A percentile compares a stretch with the other conserved stretches of the same genome.
Conservation (phyloP, 1,140 invertebrate genomes). For the Plutomurus gul region DNA sequence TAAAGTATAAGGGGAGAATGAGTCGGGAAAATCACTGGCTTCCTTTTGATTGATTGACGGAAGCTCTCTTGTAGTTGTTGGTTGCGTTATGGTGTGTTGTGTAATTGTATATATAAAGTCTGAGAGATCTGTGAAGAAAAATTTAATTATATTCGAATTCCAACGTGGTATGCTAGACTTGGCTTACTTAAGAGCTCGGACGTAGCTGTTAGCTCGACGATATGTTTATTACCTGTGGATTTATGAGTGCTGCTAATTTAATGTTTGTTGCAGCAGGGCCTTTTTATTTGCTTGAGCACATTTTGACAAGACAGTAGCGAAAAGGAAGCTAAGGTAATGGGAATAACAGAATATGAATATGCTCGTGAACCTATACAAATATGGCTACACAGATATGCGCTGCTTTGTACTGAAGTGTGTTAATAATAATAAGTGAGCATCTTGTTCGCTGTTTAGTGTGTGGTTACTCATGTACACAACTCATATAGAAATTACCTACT, state of each 20-base stretch:
- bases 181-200: not conserved
- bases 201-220: not conserved
- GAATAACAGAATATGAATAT: too few species aligned
- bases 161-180: not conserved
- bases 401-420: too few species aligned
- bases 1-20: not conserved
- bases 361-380: too few species aligned
- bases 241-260: constrained; percentile 5
- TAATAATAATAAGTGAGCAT: too few species aligned
- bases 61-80: not conserved
- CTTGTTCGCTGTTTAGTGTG: too few species aligned
- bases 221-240: constrained; percentile 24
- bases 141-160: constrained; percentile 17
- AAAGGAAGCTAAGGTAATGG: too few species aligned
- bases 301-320: constrained; percentile 13
- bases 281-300: not conserved
- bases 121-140: not conserved
- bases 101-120: not conserved
- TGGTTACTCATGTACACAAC: too few species aligned
- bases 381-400: too few species aligned
- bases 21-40: not conserved
- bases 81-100: not conserved
- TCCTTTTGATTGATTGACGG: constrained; percentile 19
- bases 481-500: too few species aligned
- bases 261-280: not conserved